Evolutionary conservation across 2,888 invertebrate species (phyloP).

Genomic region (Tipula helvola): DNA sequence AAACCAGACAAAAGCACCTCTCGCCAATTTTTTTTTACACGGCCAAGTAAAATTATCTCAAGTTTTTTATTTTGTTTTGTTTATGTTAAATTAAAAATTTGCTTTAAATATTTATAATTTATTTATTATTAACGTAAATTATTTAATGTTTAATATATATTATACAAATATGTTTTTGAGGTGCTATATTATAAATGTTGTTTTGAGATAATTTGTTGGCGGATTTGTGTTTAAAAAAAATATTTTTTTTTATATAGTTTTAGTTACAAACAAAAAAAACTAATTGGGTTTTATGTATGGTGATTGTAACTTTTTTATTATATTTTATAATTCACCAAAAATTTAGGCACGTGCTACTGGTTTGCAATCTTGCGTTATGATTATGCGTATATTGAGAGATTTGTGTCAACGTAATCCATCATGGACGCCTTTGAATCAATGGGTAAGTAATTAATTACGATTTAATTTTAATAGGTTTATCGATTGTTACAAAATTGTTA

Average conservation of each 20-base stretch:
- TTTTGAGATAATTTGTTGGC: background rate
- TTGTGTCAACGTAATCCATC: slow-evolving; percentile 88
- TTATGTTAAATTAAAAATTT: background rate
- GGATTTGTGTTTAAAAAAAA: background rate
- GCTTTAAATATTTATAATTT: background rate
- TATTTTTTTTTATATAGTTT: background rate
- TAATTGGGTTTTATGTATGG: background rate
- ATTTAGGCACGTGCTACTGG: slow-evolving; percentile 89
- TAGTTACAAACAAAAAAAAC: background rate
- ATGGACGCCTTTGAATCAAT: slow-evolving; percentile 87
- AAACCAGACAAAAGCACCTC: slow-evolving; percentile 20
- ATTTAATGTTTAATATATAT: background rate
- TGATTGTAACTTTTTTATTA: slow-evolving; percentile 6
- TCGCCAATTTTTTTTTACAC: slow-evolving; percentile 9
- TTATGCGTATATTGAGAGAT: slow-evolving; percentile 91
- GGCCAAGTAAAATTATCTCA: background rate
- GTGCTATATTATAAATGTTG: background rate
- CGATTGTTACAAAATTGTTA: too few species aligned
- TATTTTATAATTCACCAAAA: slow-evolving; percentile 15
- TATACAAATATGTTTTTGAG: background rate
- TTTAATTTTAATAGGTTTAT: too few species aligned
- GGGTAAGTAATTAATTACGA: slow-evolving; percentile 52
- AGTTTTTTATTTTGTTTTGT: background rate
- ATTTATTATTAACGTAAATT: slow-evolving; percentile 1
- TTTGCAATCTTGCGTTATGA: slow-evolving; percentile 90